Evolutionary conservation across 2,113 vertebrate genomes (phyloP).

Genomic region (Phylloscopus trochilus): DNA sequence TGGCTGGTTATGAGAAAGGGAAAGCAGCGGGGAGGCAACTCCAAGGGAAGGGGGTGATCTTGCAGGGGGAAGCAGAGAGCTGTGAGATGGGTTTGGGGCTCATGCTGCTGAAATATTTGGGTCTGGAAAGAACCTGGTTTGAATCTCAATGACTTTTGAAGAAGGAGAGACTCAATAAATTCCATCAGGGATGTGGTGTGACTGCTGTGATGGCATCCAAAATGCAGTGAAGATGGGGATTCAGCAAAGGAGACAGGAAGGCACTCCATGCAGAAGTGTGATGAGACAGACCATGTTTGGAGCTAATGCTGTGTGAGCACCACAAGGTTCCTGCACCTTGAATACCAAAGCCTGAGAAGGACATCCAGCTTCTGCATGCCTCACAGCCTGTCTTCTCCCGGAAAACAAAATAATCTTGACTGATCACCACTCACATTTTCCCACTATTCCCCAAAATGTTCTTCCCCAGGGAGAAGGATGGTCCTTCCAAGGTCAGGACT

Average conservation of each 20-base stretch:
- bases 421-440: background rate
- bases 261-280: background rate
- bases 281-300: background rate
- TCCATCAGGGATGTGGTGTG: background rate
- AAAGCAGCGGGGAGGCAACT: background rate
- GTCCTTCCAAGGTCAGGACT: conserved; percentile 26
- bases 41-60: background rate
- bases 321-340: background rate
- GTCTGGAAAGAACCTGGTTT: background rate
- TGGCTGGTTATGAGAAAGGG: background rate
- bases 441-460: background rate
- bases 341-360: conserved; percentile 36
- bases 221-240: background rate
- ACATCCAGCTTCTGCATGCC: background rate
- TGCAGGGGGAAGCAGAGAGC: background rate
- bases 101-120: background rate
- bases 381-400: background rate
- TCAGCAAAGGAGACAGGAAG: background rate
- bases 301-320: background rate
- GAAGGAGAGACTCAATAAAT: background rate
- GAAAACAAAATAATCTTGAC: background rate
- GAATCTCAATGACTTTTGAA: background rate
- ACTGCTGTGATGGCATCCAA: background rate
- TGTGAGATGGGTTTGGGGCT: background rate
- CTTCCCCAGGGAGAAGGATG: background rate